Conservation (phyloP, 1,140 invertebrate genomes). For the Prorops nasuta region DNA sequence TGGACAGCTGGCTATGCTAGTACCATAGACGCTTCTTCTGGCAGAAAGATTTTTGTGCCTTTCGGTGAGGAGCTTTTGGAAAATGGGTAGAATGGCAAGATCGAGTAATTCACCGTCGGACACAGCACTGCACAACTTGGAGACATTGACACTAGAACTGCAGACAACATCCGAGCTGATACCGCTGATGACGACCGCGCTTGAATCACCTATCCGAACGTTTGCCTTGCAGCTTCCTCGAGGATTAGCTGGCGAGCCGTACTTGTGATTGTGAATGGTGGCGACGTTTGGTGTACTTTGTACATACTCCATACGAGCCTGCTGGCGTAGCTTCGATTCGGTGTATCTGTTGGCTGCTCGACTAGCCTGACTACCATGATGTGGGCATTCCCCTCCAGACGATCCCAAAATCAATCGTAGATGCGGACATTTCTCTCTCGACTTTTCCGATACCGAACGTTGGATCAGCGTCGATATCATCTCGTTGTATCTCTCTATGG, state of each 20-base stretch:
- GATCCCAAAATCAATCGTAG: constrained; percentile 28
- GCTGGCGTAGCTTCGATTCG: constrained; percentile 52
- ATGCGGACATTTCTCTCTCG: constrained; percentile 42
- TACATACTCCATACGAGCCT: constrained; percentile 59
- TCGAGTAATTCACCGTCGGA: constrained; percentile 81
- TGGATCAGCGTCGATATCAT: constrained; percentile 50
- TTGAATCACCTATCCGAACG: constrained; percentile 10
- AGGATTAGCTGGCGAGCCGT: constrained; percentile 41
- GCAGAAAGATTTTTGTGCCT: constrained; percentile 68
- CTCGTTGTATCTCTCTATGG: constrained; percentile 50
- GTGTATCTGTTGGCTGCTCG: constrained; percentile 41
- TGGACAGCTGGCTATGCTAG: constrained; percentile 84
- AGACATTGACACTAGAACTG: constrained; percentile 46
- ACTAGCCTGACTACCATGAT: no score
- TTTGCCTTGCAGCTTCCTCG: constrained; percentile 28
- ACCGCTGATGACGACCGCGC: constrained; percentile 1
- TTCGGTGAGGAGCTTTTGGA: constrained; percentile 84
- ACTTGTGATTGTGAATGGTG: constrained; percentile 50
- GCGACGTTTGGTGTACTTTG: constrained; percentile 65
- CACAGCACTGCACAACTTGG: constrained; percentile 73
- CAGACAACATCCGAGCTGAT: constrained; percentile 30
- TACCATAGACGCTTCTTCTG: constrained; percentile 59
- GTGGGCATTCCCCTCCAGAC: constrained; percentile 43
- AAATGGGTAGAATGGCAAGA: constrained; percentile 83
- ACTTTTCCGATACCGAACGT: constrained; percentile 57